phyloP scores from a whole-genome alignment of 1,140 invertebrate species.

The Papilio polytes region DNA sequence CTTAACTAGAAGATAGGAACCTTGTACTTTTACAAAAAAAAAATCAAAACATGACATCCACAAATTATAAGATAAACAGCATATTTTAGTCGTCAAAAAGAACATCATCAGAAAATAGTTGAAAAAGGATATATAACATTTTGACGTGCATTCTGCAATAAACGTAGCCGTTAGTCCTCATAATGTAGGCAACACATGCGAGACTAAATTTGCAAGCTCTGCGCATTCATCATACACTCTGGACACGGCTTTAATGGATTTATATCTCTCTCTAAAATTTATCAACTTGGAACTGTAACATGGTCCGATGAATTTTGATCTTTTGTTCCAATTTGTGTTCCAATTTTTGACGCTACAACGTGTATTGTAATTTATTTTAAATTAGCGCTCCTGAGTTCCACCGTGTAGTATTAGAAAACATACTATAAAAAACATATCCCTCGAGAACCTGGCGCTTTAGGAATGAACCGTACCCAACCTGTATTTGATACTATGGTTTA shows the following conservation, averaged over 20 bases:
- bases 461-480: no score
- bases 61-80: not conserved
- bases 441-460: no score
- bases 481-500: no score
- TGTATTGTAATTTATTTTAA: not conserved
- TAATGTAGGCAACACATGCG: slow-evolving; percentile 27
- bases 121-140: not conserved
- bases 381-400: not conserved
- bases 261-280: slow-evolving; percentile 28
- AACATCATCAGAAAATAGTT: not conserved
- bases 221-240: slow-evolving; percentile 26
- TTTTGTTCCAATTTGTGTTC: slow-evolving; percentile 7
- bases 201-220: slow-evolving; percentile 29
- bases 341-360: not conserved
- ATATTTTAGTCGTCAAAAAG: not conserved
- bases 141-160: slow-evolving; percentile 1
- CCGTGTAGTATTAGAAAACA: no score
- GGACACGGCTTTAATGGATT: slow-evolving; percentile 27
- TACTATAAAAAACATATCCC: no score
- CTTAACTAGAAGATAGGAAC: not conserved
- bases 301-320: slow-evolving; percentile 7
- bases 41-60: not conserved
- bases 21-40: not conserved
- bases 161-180: slow-evolving; percentile 14
- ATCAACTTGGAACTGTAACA: slow-evolving; percentile 24